Base-by-base conservation (phyloP, 2,888 invertebrate species). In the Smittia aterrima region DNA sequence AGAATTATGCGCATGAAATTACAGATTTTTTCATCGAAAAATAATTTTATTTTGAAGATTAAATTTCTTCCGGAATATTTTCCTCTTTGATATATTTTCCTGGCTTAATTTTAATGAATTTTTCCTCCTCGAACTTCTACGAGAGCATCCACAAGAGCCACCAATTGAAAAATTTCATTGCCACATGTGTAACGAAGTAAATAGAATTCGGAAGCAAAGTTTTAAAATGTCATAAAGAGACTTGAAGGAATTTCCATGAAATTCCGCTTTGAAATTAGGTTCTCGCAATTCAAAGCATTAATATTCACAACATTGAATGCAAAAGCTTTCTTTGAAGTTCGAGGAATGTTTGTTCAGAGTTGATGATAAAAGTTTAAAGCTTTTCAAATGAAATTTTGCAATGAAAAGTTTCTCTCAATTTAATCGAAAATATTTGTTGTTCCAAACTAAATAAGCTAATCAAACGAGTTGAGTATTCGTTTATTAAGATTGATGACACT, bases 401-500 rank as follows among this genome's bases (percentile, higher is more conserved):
- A n/a, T n/a, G 16, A 47, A 47, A 47, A 47, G 47, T 47, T 47
- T 3, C 32, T 32, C 32, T 3, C 32, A 32, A 9, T 3, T 3
- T 6, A 32, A 32, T 32, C 32, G 32, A 3, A 32, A 6, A 6
- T 3, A 32, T 3, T 6, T 32, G 32, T 6, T 32, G 3, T 32
- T 32, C 32, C 32, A 32, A 9, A 32, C 32, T 3, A 6, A 32
- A n/a, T n/a, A 32, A 32, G 32, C 9, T 32, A 9, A 32, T 32
- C 9, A 32, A n/a, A n/a, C n/a, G n/a, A n/a, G n/a, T n/a, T 32
- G 32, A 32, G 32, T 32, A 32, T 47, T 47, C n/a, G 47, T 54
- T 70, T 47, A 70, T 70, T 70, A 70, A 70, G 70, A 70, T 70
- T 70, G 54, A 70, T 70, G 70, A 70, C 53, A n/a, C 53, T 9